Conservation (phyloP, 2,113 vertebrate genomes). For the Merops nubicus region DNA sequence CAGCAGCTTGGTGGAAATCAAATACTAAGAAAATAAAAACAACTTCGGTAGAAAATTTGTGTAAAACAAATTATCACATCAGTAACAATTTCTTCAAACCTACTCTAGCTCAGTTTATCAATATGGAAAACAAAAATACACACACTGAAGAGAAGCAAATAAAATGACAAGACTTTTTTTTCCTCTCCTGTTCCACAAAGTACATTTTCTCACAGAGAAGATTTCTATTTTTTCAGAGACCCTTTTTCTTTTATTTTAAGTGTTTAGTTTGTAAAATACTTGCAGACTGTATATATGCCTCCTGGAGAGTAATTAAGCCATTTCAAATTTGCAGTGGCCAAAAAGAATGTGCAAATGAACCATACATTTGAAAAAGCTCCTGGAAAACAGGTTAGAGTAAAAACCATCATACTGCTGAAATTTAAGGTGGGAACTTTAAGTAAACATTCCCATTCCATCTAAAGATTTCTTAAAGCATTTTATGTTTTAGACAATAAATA, state of each 20-base stretch:
- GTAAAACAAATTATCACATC: neutral
- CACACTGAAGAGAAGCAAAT: neutral
- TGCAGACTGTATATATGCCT: neutral
- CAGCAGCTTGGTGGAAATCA: slow-evolving; percentile 98
- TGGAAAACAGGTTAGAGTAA: neutral
- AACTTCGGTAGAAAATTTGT: neutral
- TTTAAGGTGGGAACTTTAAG: neutral
- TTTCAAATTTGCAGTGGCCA: neutral
- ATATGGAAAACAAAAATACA: neutral
- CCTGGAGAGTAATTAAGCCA: neutral
- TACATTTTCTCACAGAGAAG: neutral
- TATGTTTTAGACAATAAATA: neutral
- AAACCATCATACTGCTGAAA: neutral
- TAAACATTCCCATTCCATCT: neutral
- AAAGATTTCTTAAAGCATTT: neutral
- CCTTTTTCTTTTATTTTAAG: neutral
- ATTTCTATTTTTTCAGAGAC: neutral
- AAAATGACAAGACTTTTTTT: neutral
- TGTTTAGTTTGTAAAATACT: neutral
- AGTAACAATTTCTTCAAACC: neutral
- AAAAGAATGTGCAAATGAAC: neutral
- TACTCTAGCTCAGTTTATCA: neutral
- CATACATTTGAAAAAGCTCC: neutral
- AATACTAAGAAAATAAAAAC: slow-evolving; percentile 86
- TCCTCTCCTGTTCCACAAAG: neutral